These are phyloP conservation scores for Syrista parreyssii DNA, from an alignment of 2,888 invertebrate genomes.

Conservation along the genomic window DNA sequence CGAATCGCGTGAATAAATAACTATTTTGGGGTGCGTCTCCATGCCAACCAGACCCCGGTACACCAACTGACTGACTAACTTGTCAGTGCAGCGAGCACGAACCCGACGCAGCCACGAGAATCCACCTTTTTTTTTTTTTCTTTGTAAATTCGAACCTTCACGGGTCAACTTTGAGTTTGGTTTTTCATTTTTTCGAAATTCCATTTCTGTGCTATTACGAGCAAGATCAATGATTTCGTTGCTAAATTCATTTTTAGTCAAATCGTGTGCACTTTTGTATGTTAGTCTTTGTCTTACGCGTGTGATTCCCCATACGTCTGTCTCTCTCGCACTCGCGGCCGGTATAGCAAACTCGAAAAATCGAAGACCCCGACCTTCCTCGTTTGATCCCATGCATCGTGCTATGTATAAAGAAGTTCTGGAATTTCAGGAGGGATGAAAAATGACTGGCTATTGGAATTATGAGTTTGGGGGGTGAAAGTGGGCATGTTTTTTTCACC, in stretches of 20 bases:
- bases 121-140: background rate
- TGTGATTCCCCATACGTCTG: background rate
- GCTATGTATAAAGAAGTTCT: background rate
- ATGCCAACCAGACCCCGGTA: slow-evolving; percentile 45
- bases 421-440: background rate
- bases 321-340: background rate
- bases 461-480: background rate
- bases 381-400: background rate
- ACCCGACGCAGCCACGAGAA: slow-evolving; percentile 18
- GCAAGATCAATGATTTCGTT: background rate
- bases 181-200: background rate
- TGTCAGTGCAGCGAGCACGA: slow-evolving; percentile 45
- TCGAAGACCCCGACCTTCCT: background rate
- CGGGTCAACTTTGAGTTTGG: background rate
- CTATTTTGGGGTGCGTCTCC: slow-evolving; percentile 54
- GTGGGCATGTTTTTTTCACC: background rate
- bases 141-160: background rate
- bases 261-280: background rate
- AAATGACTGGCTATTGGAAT: background rate
- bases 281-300: background rate
- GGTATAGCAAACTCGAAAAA: background rate
- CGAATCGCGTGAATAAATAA: slow-evolving; percentile 60
- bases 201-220: background rate
- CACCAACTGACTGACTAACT: slow-evolving; percentile 34
- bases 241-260: background rate